Percentiles rank a stretch among this genome's conserved stretches.
phyloP scores from a whole-genome alignment of 2,888 invertebrate species.

The Selenia dentaria region DNA sequence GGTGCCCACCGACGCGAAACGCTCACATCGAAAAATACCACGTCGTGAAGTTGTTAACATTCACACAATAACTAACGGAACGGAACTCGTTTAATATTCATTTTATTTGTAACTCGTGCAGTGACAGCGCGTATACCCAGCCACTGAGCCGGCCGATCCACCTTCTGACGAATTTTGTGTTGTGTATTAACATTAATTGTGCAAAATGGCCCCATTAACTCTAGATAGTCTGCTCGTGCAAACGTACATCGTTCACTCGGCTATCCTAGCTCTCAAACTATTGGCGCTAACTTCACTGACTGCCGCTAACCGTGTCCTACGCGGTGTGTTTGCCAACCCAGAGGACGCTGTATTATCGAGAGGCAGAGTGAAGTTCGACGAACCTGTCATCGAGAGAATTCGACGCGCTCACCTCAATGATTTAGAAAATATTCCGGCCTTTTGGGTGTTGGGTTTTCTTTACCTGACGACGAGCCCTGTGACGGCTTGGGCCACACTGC shows the following conservation, averaged over 20 bases:
- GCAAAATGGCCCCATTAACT: slow-evolving; percentile 51
- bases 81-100: slow-evolving; percentile 9
- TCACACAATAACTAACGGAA: background rate
- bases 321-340: slow-evolving; percentile 61
- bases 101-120: slow-evolving; percentile 4
- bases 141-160: too few species aligned
- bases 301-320: slow-evolving; percentile 44
- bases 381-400: slow-evolving; percentile 61
- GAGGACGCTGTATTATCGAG: slow-evolving; percentile 57
- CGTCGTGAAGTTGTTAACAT: slow-evolving; percentile 25
- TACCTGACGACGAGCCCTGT: slow-evolving; percentile 86
- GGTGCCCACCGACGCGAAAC: too few species aligned
- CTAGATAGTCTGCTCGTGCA: slow-evolving; percentile 54
- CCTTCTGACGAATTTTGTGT: too few species aligned
- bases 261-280: slow-evolving; percentile 64
- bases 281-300: slow-evolving; percentile 53
- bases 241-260: slow-evolving; percentile 65
- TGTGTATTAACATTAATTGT: slow-evolving; percentile 9
- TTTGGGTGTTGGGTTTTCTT: slow-evolving; percentile 84
- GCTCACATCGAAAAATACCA: too few species aligned
- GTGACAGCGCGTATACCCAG: too few species aligned
- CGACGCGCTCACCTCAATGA: slow-evolving; percentile 88
- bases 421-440: slow-evolving; percentile 88
- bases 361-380: slow-evolving; percentile 65
- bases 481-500: slow-evolving; percentile 56